A percentile compares a stretch with the other conserved stretches of the same genome.
Conservation (phyloP, 2,888 invertebrate genomes). For the Troides helena region DNA sequence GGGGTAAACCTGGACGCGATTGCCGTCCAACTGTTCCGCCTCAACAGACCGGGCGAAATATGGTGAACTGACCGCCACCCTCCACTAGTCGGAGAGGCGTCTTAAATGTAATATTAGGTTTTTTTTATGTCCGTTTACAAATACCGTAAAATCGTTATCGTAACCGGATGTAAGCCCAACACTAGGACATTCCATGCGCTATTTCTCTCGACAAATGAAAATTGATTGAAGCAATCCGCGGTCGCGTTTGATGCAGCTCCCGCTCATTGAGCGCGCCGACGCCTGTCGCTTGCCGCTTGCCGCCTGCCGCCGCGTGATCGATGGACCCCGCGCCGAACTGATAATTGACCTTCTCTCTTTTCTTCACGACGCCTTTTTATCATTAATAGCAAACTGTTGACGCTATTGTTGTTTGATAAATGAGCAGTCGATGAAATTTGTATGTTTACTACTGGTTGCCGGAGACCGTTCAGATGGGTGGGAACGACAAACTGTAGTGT, state of each 20-base stretch:
- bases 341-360: conserved; percentile 28
- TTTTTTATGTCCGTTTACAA: no score
- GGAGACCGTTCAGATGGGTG: no score
- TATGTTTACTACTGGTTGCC: no score
- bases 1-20: no score
- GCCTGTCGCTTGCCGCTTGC: conserved; percentile 40
- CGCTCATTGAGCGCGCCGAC: conserved; percentile 60
- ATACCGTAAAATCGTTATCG: neutral
- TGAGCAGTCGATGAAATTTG: neutral
- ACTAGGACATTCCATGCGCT: conserved; percentile 19
- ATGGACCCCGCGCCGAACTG: conserved; percentile 44
- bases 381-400: conserved; percentile 9
- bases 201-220: conserved; percentile 57
- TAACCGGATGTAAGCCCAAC: neutral
- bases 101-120: no score
- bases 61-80: no score
- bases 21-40: no score
- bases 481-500: no score
- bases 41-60: no score
- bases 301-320: conserved; percentile 58
- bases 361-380: conserved; percentile 5
- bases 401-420: neutral
- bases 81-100: no score
- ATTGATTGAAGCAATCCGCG: conserved; percentile 72
- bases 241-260: conserved; percentile 71